Evolutionary conservation across 2,113 vertebrate species (phyloP).

Genomic region (Pseudorectes ferrugineus): DNA sequence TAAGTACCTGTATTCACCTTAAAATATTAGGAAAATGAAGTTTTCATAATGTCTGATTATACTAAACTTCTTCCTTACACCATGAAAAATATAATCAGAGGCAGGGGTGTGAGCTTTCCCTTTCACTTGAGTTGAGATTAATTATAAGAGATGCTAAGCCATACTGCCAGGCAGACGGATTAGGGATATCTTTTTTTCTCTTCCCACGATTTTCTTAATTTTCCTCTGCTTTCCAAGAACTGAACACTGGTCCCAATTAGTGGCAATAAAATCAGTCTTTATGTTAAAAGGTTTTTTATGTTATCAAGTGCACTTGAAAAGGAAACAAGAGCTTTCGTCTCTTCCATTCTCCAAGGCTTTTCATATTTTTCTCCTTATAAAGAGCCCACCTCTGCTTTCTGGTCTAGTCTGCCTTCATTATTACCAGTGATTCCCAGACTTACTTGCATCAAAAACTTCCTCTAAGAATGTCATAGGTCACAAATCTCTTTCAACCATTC

Average conservation of each 20-base stretch:
- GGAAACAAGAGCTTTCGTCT: background rate
- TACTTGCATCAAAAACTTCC: background rate
- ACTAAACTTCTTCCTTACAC: background rate
- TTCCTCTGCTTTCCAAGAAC: background rate
- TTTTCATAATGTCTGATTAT: background rate
- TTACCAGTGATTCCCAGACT: background rate
- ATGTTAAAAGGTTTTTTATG: background rate
- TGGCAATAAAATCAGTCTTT: background rate
- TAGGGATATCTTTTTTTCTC: background rate
- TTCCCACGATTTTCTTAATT: background rate
- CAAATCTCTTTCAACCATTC: background rate
- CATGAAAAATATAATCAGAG: background rate
- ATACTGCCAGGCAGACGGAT: background rate
- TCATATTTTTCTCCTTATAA: background rate
- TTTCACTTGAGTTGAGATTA: background rate
- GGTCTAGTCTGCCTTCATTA: background rate
- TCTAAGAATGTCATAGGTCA: background rate
- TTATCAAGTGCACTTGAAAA: background rate
- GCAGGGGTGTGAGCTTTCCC: background rate
- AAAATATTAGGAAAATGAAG: background rate
- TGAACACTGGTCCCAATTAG: background rate
- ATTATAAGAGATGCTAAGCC: background rate
- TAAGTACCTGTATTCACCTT: background rate
- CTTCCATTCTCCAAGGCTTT: background rate
- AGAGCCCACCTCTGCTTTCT: background rate